Evolutionary conservation across 2,888 invertebrate genomes (phyloP), one percentile per base, ranked within the genome.

Genomic region (Xestia sexstrigata): DNA sequence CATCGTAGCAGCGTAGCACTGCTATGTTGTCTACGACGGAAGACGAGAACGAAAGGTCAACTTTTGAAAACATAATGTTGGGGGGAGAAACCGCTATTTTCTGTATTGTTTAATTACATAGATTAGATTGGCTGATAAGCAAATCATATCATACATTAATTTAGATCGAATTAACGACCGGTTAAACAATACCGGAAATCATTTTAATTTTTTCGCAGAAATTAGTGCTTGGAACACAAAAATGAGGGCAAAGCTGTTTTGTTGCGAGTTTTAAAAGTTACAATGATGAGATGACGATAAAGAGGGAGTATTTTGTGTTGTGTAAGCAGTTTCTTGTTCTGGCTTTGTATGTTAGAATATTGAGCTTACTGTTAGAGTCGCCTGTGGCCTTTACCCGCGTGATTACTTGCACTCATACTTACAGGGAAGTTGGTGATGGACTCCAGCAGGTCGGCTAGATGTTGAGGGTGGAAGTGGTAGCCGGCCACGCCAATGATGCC

Each of bases 401-500:
- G 6, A 67, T 63, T 62, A 15, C 13, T n/a, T 49, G 20, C 8
- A 11, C 7, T 6, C 7, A 11, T 35, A 89, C 92, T 91, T 87
- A 95, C 95, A 26, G 92, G 92, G 62, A 90, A 92, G 68, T 94
- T 93, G 0, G 95, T 95, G 72, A 94, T 87, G 6, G 92, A 86
- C 20, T 92, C 89, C 7, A 96, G 90, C 17, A 96, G 79, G 30
- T 94, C 95, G n/a, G 93, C 91, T 30, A 96, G 83, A 76, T 96
- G 95, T 66, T 90, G 87, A 0, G 95, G 95, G 69, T 95, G 91
- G 89, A 96, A 95, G 88, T 96, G 96, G 83, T 89, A 96, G 23
- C 96, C 96, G 1, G 96, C 93, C 3, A 96, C 96, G 13, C 96
- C 96, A 7, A 96, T 87, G 55, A 92, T 90, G 15, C 94, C 95